These are phyloP conservation scores for Nycticryphes semicollaris DNA, from an alignment of 2,113 vertebrate species.

Conservation along the genomic window DNA sequence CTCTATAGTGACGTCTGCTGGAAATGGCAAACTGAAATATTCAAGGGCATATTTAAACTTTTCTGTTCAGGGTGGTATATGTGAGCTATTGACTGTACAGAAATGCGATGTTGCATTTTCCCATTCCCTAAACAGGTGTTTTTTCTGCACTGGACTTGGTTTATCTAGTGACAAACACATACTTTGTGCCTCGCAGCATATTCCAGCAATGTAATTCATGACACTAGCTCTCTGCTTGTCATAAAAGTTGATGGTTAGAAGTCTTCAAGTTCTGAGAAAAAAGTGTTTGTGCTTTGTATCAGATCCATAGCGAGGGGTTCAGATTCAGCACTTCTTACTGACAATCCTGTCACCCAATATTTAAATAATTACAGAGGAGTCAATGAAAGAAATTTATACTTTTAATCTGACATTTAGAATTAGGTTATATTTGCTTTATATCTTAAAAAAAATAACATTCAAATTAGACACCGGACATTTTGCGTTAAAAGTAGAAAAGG, in stretches of 20 bases:
- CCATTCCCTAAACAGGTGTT: background rate
- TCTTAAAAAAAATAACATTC: conserved; percentile 27
- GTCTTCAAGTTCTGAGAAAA: conserved; percentile 12
- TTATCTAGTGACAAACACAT: background rate
- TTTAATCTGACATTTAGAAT: conserved; percentile 59
- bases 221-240: background rate
- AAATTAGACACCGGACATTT: conserved; percentile 57
- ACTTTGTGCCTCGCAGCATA: background rate
- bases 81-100: background rate
- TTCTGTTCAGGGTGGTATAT: background rate
- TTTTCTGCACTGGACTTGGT: background rate
- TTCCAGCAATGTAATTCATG: background rate
- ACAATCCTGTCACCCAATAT: conserved; percentile 16
- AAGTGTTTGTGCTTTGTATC: conserved; percentile 25
- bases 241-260: conserved; percentile 30
- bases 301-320: conserved; percentile 11
- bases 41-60: conserved; percentile 17
- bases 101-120: background rate
- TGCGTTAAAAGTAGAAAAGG: conserved; percentile 57
- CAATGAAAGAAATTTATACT: conserved; percentile 44
- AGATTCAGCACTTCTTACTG: conserved; percentile 23
- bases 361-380: conserved; percentile 49
- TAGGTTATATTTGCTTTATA: conserved; percentile 57
- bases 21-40: conserved; percentile 23
- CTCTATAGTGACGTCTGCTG: conserved; percentile 23